These are phyloP conservation scores for Aurelia sp. DNA, from an alignment of 30 jellyfish, hydroid and myxozoan genomes.

Conservation along the genomic window DNA sequence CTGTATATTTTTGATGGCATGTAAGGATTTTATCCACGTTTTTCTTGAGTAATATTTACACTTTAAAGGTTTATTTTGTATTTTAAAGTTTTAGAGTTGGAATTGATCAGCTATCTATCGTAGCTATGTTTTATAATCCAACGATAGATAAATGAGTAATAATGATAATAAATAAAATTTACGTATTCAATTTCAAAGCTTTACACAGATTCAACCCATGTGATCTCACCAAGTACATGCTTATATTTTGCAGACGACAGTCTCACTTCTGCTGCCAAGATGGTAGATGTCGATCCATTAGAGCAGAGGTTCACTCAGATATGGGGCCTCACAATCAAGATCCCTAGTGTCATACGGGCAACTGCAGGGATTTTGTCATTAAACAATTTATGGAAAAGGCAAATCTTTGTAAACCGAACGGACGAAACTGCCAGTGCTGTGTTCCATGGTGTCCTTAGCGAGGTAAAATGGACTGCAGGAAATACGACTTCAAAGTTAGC, in stretches of 20 bases:
- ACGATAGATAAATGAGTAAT: too few relatives aligned
- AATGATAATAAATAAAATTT: too few relatives aligned
- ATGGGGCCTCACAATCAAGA: conserved; percentile 39
- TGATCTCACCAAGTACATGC: too few relatives aligned
- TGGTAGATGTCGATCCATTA: conserved; percentile 65
- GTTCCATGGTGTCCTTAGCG: conserved; percentile 36
- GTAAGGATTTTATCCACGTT: too few relatives aligned
- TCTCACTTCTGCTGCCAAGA: conserved; percentile 19
- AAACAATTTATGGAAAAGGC: conserved; percentile 34
- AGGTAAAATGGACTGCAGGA: not conserved
- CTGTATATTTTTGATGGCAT: too few relatives aligned
- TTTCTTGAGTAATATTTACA: too few relatives aligned
- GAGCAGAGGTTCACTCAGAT: conserved; percentile 43
- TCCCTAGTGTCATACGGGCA: conserved; percentile 21
- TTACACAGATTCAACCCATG: too few relatives aligned
- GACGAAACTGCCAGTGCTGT: conserved; percentile 9
- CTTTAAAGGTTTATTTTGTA: too few relatives aligned
- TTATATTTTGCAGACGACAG: conserved; percentile 1
- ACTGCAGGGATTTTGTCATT: conserved; percentile 28
- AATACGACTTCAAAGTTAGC: conserved; percentile 3
- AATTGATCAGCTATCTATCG: too few relatives aligned
- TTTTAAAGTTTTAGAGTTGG: too few relatives aligned
- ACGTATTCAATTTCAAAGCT: too few relatives aligned
- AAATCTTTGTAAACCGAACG: not conserved
- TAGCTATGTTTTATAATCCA: too few relatives aligned